Conservation (phyloP, 2,113 vertebrate genomes). For the Strix uralensis region DNA sequence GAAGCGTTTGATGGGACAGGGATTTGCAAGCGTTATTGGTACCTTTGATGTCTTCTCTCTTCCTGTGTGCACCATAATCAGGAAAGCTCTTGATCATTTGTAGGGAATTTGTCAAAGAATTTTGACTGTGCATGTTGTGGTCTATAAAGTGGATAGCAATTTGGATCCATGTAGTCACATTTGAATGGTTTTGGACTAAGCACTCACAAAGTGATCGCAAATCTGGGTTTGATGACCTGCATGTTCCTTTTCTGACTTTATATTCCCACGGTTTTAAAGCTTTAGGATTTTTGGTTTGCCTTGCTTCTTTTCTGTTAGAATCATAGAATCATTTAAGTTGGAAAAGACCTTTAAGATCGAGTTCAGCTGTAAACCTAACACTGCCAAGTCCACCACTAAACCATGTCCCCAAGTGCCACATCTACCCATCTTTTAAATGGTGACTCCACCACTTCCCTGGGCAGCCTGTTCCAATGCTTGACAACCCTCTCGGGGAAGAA, state of each 20-base stretch:
- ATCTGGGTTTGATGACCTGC: not conserved
- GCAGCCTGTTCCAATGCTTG: not conserved
- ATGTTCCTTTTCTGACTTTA: not conserved
- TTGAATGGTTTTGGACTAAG: not conserved
- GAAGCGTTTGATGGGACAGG: not conserved
- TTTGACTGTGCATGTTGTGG: not conserved
- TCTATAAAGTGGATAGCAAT: not conserved
- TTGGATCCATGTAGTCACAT: rapidly evolving
- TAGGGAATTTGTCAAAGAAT: not conserved
- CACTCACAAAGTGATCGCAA: not conserved
- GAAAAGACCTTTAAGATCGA: not conserved
- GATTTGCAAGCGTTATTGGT: not conserved
- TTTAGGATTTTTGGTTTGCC: not conserved
- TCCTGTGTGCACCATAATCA: rapidly evolving
- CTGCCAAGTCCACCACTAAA: no score
- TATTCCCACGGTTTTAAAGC: not conserved
- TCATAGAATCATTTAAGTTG: not conserved
- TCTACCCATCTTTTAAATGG: not conserved
- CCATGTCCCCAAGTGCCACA: not conserved
- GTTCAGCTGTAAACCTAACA: not conserved
- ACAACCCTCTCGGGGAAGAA: not conserved
- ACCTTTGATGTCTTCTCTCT: not conserved
- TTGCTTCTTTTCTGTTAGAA: not conserved
- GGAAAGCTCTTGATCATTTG: not conserved
- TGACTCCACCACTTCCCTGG: not conserved